phyloP scores from a whole-genome alignment of 1,140 invertebrate species.

The Cylas formicarius region DNA sequence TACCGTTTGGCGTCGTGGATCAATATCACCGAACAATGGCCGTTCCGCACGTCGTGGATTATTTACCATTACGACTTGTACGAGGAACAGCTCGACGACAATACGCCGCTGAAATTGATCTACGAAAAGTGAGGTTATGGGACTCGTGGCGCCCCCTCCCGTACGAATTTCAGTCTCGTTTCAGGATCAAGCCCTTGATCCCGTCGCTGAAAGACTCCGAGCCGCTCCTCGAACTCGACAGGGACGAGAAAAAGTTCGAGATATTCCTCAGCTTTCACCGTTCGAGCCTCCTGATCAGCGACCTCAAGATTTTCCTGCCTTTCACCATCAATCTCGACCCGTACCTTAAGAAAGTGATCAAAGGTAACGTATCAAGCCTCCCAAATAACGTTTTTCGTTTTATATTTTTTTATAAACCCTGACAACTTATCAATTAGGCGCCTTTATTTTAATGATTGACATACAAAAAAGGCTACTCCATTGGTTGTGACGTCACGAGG shows the following conservation, averaged over 20 bases:
- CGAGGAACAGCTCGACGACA: constrained; percentile 82
- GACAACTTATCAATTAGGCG: too few species aligned
- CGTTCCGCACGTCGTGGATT: constrained; percentile 94
- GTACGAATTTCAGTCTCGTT: constrained; percentile 20
- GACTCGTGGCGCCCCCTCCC: neutral
- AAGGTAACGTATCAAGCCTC: too few species aligned
- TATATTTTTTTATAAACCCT: too few species aligned
- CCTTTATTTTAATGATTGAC: too few species aligned
- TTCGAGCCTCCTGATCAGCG: constrained; percentile 68
- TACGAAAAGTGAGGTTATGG: constrained; percentile 81
- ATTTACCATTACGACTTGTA: constrained; percentile 87
- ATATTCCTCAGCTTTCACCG: constrained; percentile 86
- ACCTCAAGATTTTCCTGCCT: constrained; percentile 90
- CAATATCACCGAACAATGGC: constrained; percentile 98
- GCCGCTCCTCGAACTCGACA: constrained; percentile 82
- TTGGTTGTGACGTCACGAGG: too few species aligned
- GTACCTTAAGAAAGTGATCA: constrained; percentile 90
- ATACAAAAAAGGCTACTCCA: too few species aligned
- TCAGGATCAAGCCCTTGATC: constrained; percentile 70
- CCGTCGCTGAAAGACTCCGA: constrained; percentile 80
- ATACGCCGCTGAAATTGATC: constrained; percentile 74
- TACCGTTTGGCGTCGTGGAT: constrained; percentile 95
- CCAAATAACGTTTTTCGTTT: too few species aligned
- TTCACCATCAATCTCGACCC: constrained; percentile 97
- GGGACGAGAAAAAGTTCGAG: constrained; percentile 90